These are phyloP conservation scores for Magallana nippona DNA, from an alignment of 2,888 invertebrate species.

Conservation along the genomic window DNA sequence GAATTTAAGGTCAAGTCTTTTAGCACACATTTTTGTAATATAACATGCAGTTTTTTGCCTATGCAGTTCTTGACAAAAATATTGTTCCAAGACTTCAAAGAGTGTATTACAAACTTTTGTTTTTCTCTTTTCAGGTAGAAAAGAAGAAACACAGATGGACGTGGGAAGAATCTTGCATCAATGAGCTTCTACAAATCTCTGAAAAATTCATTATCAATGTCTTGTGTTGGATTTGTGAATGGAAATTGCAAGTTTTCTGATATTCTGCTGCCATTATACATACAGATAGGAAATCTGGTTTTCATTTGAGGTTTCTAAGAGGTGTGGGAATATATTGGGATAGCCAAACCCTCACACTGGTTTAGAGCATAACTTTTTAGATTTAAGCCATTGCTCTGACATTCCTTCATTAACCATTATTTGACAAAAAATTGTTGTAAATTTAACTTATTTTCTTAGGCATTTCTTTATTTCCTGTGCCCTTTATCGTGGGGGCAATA, in stretches of 20 bases:
- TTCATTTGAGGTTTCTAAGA: conserved; percentile 36
- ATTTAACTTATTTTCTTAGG: conserved; percentile 20
- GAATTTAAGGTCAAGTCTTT: too few species aligned
- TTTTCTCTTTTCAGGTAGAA: conserved; percentile 17
- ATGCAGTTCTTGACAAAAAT: neutral
- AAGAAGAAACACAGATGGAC: neutral
- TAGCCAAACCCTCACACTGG: conserved; percentile 28
- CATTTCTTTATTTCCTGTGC: conserved; percentile 29
- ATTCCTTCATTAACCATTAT: conserved; percentile 1
- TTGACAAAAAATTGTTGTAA: neutral
- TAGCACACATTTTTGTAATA: too few species aligned
- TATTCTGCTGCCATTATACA: conserved; percentile 16
- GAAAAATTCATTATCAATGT: conserved; percentile 3
- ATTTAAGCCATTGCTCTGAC: conserved; percentile 16
- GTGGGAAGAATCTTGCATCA: neutral
- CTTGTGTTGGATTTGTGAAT: conserved; percentile 12
- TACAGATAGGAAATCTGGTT: conserved; percentile 39
- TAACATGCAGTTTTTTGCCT: neutral
- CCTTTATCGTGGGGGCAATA: neutral
- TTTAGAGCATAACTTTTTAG: conserved; percentile 19
- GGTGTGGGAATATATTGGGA: conserved; percentile 31
- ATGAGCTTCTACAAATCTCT: neutral
- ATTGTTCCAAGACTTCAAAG: too few species aligned
- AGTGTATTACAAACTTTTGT: neutral
- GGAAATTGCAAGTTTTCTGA: conserved; percentile 13